These are phyloP conservation scores for Caenorhabditis auriculariae DNA, from an alignment of 2,888 invertebrate genomes.

Conservation along the genomic window DNA sequence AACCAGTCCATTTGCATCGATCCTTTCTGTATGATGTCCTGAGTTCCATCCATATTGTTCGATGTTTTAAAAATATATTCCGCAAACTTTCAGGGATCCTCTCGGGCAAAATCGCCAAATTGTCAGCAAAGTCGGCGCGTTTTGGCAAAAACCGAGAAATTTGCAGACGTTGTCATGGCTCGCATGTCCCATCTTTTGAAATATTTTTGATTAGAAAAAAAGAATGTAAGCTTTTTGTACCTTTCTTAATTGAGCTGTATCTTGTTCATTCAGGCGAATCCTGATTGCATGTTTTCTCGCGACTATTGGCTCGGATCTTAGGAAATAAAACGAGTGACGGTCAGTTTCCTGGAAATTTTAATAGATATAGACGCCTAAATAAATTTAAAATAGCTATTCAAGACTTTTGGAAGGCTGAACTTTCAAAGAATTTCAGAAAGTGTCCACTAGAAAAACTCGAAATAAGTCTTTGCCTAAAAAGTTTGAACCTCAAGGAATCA, in stretches of 20 bases:
- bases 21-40: constrained; percentile 13
- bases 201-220: background rate
- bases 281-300: constrained; percentile 21
- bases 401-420: too few relatives aligned
- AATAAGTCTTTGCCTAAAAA: too few relatives aligned
- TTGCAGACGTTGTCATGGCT: constrained; percentile 38
- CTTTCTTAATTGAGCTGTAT: constrained; percentile 11
- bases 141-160: constrained; percentile 45
- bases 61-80: too few relatives aligned
- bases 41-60: background rate
- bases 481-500: too few relatives aligned
- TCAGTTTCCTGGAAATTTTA: constrained; percentile 22
- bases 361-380: background rate
- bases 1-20: constrained; percentile 42
- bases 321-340: constrained; percentile 14
- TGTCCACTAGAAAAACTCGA: too few relatives aligned
- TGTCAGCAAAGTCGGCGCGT: constrained; percentile 39
- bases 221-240: background rate
- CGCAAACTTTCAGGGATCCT: constrained; percentile 9
- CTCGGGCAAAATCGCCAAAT: constrained; percentile 45
- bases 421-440: too few relatives aligned
- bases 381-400: too few relatives aligned
- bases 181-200: constrained; percentile 22
- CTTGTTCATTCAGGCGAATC: background rate
- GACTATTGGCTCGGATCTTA: constrained; percentile 21